Evolutionary conservation across 2,888 invertebrate genomes (phyloP), one percentile per base, ranked within the genome.

Genomic region (Serrognathus titanus): DNA sequence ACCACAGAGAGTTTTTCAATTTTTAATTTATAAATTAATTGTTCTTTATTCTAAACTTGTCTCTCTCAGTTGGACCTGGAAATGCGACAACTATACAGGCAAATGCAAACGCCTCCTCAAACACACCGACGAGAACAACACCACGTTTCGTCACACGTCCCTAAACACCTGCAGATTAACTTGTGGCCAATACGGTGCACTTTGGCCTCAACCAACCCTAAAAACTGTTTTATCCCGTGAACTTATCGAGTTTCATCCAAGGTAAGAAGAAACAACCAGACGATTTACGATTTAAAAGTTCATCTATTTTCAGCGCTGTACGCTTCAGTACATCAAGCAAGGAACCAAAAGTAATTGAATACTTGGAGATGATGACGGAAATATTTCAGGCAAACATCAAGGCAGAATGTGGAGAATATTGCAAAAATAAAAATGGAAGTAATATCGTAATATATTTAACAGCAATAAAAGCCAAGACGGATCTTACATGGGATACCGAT

Each of bases 141-240:
- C 36, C 11, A 8, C 46, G 6, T 63, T 59, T 55, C 24, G 24
- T 4, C 24, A 31, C 24, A 48, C 51, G 10, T 64, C 83, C 52
- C 72, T 87, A 61, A 82, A 84, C 57, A 78, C 84, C 40, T 90
- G 90, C 66, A 80, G 87, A 13, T 78, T 89, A 5, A 83, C 85
- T 0, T 90, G 90, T 64, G 88, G 88, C 0, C 75, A 81, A 37
- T 85, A 83, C 65, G 87, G 89, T 0, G 81, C 84, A 0, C 78
- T 89, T 12, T 90, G 89, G 89, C 90, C 90, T 0, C 76, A 79
- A 66, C 89, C 90, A 0, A 83, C 85, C 1, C 80, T 79, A 0
- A 80, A 79, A 0, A 79, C 79, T 60, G 78, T 60, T 13, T 58
- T 80, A 13, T 67, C 73, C 0, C 69, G 76, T 47, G 67, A 72